Percentiles rank a stretch among this genome's conserved stretches.
Evolutionary conservation across 1,140 invertebrate genomes (phyloP).

Genomic region (Drosophila takahashii): DNA sequence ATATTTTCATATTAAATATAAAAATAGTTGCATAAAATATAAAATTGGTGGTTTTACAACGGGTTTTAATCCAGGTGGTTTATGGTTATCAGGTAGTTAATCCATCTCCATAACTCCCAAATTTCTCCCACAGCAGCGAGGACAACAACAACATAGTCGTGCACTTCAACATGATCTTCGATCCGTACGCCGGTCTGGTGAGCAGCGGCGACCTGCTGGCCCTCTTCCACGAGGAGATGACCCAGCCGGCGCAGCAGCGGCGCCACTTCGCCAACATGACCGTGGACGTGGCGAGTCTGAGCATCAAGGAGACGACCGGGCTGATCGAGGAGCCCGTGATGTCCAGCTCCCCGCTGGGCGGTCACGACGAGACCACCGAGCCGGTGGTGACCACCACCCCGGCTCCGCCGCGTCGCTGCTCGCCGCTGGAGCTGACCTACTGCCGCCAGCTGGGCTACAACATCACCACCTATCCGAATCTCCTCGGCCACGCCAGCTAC

Average conservation of each 20-base stretch:
- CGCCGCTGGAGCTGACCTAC: conserved; percentile 88
- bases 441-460: conserved; percentile 92
- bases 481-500: conserved; percentile 88
- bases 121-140: conserved; percentile 85
- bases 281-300: conserved; percentile 88
- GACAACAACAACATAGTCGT: conserved; percentile 89
- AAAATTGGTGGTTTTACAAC: too few relatives aligned
- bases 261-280: conserved; percentile 88
- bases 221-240: conserved; percentile 78
- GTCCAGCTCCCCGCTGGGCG: conserved; percentile 79
- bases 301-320: conserved; percentile 87
- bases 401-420: conserved; percentile 88
- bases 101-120: too few relatives aligned
- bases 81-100: too few relatives aligned
- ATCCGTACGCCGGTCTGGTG: conserved; percentile 86
- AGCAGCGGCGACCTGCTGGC: conserved; percentile 79
- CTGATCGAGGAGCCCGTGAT: conserved; percentile 78
- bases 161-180: conserved; percentile 90
- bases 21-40: too few relatives aligned
- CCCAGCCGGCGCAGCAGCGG: conserved; percentile 76
- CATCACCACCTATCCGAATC: conserved; percentile 93
- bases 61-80: too few relatives aligned
- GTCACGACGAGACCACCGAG: conserved; percentile 72
- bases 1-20: too few relatives aligned
- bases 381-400: conserved; percentile 69